These are phyloP conservation scores for Sylvilagus bachmani DNA, from an alignment of 2,113 vertebrate species.

Conservation along the genomic window DNA sequence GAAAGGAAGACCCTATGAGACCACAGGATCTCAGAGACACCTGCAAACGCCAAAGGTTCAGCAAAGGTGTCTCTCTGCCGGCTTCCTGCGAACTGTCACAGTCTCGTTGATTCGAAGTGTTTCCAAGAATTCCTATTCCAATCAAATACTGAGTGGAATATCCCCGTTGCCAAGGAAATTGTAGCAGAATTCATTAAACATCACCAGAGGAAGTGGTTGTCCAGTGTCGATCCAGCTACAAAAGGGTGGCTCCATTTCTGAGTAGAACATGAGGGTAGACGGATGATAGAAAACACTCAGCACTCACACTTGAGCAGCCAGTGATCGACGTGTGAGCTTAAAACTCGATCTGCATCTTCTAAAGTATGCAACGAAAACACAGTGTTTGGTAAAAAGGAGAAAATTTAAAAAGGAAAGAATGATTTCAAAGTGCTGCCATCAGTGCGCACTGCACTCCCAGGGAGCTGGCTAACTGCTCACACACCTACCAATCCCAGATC, in stretches of 20 bases:
- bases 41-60: fast-evolving
- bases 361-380: background rate
- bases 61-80: fast-evolving
- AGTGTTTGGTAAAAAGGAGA: background rate
- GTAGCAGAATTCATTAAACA: background rate
- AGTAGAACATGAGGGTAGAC: background rate
- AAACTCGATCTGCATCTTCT: background rate
- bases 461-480: fast-evolving
- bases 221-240: background rate
- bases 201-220: background rate
- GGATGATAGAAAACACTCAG: background rate
- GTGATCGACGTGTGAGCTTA: background rate
- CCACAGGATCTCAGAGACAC: background rate
- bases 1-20: background rate
- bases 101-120: background rate
- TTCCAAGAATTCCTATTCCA: background rate
- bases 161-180: background rate
- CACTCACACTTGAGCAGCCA: too few relatives aligned
- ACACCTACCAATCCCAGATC: background rate
- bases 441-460: background rate
- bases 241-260: background rate
- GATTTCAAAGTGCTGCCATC: background rate
- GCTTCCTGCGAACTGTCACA: background rate
- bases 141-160: background rate
- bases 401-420: background rate